phyloP scores from a whole-genome alignment of 2,797 vertebrate species.

The Anas georgica region DNA sequence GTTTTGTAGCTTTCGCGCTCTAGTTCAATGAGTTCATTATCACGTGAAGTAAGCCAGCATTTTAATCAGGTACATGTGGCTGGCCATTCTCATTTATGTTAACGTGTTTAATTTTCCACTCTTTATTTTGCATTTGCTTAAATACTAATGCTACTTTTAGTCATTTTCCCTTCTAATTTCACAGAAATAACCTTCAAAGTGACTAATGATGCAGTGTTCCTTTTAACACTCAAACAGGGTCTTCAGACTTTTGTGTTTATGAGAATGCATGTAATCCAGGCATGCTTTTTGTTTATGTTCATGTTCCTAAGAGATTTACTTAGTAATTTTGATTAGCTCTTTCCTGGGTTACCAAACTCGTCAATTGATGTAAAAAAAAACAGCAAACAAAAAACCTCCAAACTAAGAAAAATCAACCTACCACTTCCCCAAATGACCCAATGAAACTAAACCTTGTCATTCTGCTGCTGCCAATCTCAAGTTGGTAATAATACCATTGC shows the following conservation, averaged over 20 bases:
- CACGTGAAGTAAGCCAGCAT: conserved; percentile 98
- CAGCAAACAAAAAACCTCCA: not conserved
- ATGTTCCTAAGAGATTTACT: not conserved
- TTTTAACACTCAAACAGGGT: conserved; percentile 52
- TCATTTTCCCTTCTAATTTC: not conserved
- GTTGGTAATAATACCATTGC: not conserved
- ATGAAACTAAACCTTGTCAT: not conserved
- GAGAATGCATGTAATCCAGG: conserved; percentile 38
- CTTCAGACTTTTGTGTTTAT: not conserved
- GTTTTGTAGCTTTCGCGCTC: conserved; percentile 95
- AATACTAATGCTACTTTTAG: conserved; percentile 49
- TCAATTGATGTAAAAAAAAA: not conserved
- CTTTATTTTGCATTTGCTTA: conserved; percentile 27
- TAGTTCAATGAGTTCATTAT: conserved; percentile 99
- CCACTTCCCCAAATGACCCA: not conserved
- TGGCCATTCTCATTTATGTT: conserved; percentile 72
- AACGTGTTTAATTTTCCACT: not conserved
- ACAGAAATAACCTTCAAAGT: not conserved
- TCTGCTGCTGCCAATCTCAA: not conserved
- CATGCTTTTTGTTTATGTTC: conserved; percentile 58
- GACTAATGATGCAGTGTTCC: conserved; percentile 53
- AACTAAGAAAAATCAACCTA: not conserved
- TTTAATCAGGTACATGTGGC: conserved; percentile 94
- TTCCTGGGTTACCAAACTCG: not conserved
- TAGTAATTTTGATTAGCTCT: not conserved